phyloP scores from a whole-genome alignment of 1,140 invertebrate genomes.

The Lucilia cuprina region DNA sequence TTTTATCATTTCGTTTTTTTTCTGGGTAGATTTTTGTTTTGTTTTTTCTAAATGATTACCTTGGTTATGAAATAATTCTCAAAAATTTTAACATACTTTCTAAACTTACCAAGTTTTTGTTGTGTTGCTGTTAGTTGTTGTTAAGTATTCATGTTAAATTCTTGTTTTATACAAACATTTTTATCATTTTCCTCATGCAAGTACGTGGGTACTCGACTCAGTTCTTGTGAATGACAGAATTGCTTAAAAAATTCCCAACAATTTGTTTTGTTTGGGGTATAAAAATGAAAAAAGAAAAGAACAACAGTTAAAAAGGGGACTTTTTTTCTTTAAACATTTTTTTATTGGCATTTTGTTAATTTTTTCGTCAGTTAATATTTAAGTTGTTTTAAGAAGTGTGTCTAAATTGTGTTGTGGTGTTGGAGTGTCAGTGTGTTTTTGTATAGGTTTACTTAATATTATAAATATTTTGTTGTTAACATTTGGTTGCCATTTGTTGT shows the following conservation, averaged over 20 bases:
- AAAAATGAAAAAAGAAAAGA: not conserved
- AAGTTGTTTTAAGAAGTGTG: not conserved
- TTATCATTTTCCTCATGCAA: not conserved
- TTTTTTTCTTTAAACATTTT: not conserved
- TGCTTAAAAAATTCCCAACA: not conserved
- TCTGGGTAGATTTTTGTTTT: not conserved
- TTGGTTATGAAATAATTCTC: constrained; percentile 5
- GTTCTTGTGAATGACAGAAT: not conserved
- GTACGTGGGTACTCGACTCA: not conserved
- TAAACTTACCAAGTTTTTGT: not conserved
- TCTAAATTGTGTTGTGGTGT: not conserved
- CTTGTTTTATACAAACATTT: not conserved
- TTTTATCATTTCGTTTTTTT: not conserved
- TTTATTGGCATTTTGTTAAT: not conserved
- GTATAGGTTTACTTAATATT: not conserved
- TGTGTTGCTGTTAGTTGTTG: not conserved
- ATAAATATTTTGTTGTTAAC: not conserved
- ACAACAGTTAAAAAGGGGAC: not conserved
- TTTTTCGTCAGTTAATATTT: not conserved
- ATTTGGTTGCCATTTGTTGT: not conserved
- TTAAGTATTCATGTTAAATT: not conserved
- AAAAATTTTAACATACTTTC: not conserved
- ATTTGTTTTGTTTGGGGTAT: not conserved
- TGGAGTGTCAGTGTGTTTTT: not conserved
- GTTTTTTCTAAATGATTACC: not conserved